Percentiles rank a stretch among this genome's conserved stretches.
These are phyloP conservation scores for Dichetophora obliterata DNA, from an alignment of 2,888 invertebrate species.

Conservation along the genomic window DNA sequence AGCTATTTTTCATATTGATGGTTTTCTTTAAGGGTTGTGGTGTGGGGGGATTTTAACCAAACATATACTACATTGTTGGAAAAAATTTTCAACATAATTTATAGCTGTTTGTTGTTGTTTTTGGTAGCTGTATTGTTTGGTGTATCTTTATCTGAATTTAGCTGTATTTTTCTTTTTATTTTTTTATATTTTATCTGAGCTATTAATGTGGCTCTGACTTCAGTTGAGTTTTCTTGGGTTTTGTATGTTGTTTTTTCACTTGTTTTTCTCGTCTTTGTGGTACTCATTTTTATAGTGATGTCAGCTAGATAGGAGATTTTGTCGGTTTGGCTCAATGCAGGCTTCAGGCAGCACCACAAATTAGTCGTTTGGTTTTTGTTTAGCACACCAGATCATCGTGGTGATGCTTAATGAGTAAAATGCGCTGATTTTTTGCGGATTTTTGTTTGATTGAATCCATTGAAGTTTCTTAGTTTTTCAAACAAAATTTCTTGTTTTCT, in stretches of 20 bases:
- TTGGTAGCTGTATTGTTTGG: background rate
- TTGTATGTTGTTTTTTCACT: background rate
- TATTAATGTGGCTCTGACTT: constrained; percentile 21
- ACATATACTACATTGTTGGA: background rate
- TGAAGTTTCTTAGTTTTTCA: background rate
- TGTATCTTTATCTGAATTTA: background rate
- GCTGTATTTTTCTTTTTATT: background rate
- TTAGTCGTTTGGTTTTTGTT: background rate
- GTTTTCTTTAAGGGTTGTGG: background rate
- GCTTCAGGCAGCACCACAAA: background rate
- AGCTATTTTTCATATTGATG: background rate
- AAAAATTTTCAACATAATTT: constrained; percentile 6
- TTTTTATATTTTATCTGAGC: background rate
- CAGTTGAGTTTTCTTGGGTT: background rate
- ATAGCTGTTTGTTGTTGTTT: background rate
- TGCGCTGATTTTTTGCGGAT: background rate
- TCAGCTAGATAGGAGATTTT: background rate
- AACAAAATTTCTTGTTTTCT: background rate
- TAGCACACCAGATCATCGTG: background rate
- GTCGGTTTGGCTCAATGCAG: background rate
- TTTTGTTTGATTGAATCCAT: background rate
- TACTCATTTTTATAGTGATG: background rate
- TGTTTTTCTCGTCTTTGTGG: background rate
- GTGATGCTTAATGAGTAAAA: background rate
- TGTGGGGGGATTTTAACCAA: background rate